A percentile compares a stretch with the other conserved stretches of the same genome.
phyloP scores from a whole-genome alignment of 2,113 vertebrate species.

The Cephalopterus ornatus region DNA sequence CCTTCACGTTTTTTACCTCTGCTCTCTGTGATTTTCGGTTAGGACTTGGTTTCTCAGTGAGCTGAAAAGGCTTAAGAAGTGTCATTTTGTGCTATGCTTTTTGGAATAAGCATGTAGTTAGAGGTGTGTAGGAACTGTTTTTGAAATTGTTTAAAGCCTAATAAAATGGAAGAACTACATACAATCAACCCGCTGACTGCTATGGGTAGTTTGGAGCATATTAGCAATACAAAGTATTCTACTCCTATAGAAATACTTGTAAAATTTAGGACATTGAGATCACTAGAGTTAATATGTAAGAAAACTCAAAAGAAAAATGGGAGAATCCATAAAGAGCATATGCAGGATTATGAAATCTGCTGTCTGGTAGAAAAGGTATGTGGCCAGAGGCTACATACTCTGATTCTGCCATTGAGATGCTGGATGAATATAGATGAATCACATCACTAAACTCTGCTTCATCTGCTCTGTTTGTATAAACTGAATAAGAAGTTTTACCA shows the following conservation, averaged over 20 bases:
- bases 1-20: neutral
- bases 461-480: slow-evolving; percentile 12
- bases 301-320: neutral
- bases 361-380: neutral
- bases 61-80: neutral
- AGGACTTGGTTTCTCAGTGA: neutral
- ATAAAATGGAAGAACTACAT: neutral
- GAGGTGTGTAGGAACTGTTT: neutral
- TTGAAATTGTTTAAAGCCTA: neutral
- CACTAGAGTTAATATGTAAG: neutral
- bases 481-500: neutral
- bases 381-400: neutral
- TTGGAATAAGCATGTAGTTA: neutral
- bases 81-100: neutral
- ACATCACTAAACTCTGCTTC: neutral
- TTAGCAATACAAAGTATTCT: neutral
- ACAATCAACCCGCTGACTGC: neutral
- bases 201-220: neutral
- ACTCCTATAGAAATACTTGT: neutral
- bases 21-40: neutral
- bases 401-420: neutral
- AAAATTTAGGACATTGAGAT: neutral
- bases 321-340: neutral
- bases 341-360: neutral
- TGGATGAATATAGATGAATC: neutral